A percentile compares a stretch with the other conserved stretches of the same genome.
Conservation (phyloP, 2,113 vertebrate species). For the Cyprinodon variegatus region DNA sequence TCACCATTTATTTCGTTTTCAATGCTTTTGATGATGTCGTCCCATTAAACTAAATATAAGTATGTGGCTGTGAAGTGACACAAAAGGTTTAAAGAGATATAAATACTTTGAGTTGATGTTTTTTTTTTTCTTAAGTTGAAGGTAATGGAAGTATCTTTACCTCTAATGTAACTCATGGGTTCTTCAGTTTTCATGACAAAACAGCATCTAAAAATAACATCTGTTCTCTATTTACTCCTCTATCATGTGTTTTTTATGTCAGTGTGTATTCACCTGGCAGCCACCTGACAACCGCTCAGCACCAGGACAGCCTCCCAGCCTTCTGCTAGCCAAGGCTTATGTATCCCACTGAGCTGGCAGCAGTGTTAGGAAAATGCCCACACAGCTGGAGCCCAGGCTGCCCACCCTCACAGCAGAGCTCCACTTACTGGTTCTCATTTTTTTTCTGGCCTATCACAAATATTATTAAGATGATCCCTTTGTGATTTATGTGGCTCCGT, state of each 20-base stretch:
- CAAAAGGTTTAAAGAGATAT: background rate
- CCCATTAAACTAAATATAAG: background rate
- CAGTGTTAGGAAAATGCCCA: slow-evolving; percentile 40
- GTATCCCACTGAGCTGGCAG: slow-evolving; percentile 44
- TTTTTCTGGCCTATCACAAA: slow-evolving; percentile 18
- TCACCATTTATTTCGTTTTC: background rate
- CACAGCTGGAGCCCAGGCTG: slow-evolving; percentile 30
- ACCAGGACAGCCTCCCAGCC: slow-evolving; percentile 21
- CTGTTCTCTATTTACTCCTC: background rate
- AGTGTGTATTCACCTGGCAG: slow-evolving; percentile 51
- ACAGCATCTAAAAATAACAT: background rate
- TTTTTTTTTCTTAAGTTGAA: background rate
- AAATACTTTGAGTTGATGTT: background rate
- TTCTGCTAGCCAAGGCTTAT: slow-evolving; percentile 48
- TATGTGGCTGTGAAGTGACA: background rate
- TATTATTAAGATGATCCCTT: slow-evolving; percentile 17
- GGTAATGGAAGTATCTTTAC: background rate
- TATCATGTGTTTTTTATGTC: slow-evolving; percentile 20
- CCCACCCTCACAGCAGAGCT: slow-evolving; percentile 19
- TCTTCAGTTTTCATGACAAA: slow-evolving; percentile 14
- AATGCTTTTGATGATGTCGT: background rate
- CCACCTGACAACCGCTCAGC: slow-evolving; percentile 49
- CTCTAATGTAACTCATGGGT: background rate
- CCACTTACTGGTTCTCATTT: slow-evolving; percentile 31
- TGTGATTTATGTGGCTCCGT: slow-evolving; percentile 18